Evolutionary conservation across 1,140 invertebrate species (phyloP), one percentile per base, ranked within the genome.

Genomic region (Polypedilum vanderplanki): DNA sequence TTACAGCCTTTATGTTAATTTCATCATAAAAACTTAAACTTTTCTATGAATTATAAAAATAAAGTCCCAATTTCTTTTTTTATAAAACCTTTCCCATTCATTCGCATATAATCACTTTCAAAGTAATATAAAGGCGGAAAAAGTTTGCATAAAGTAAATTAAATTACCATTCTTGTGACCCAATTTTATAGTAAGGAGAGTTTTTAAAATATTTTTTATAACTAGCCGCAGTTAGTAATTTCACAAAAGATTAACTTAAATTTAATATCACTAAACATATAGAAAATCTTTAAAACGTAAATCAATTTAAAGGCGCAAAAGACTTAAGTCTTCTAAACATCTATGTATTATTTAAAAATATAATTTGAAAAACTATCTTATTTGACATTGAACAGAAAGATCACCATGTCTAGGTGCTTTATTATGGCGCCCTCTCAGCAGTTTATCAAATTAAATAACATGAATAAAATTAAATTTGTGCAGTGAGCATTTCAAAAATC

Each of bases 371-470:
- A 33, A 33, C 5, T 5, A 33, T 33, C 24, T 33, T 33, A 33
- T 33, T 33, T 33, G 24, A 33, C 24, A 33, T 5, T 33, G 24
- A 33, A 33, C 24, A 33, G n/a, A n/a, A 33, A 33, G 24, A 33
- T 33, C 24, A 33, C 24, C 10, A n/a, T 57, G 46, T 57, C 46
- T 57, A 57, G 46, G 46, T 57, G 46, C 46, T 57, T 57, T 70
- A 70, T 70, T 70, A 20, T 70, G 65, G 65, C 65, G 65, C 65
- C 65, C 65, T 70, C 65, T 20, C 65, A 70, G 65, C 65, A 70
- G 65, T 70, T 70, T 70, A 20, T 20, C 20, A 70, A 20, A 70
- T 9, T 70, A 20, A 70, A 70, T 70, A 70, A 20, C 18, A 20
- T 12, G 17, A 70, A 70, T 70, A 70, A 70, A 70, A 70, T 70